Percentiles rank a stretch among this genome's conserved stretches.
These are phyloP conservation scores for Novumbra hubbsi DNA, from an alignment of 2,797 vertebrate species.

Conservation along the genomic window DNA sequence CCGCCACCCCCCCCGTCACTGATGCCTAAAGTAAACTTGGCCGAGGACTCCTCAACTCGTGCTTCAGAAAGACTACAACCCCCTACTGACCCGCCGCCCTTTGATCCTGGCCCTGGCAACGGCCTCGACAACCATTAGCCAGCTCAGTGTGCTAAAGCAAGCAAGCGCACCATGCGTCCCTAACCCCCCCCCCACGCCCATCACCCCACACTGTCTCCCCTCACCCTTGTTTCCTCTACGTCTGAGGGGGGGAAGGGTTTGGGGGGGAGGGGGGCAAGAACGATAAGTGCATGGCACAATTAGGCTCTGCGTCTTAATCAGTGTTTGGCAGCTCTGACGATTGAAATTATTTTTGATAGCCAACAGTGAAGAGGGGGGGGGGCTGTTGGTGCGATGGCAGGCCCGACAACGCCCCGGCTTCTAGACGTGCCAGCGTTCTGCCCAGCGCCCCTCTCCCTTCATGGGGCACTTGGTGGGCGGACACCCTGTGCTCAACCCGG, in stretches of 20 bases:
- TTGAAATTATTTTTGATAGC: constrained; percentile 52
- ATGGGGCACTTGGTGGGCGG: constrained; percentile 49
- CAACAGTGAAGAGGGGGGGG: constrained; percentile 32
- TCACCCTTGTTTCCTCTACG: constrained; percentile 30
- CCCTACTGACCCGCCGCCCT: constrained; percentile 47
- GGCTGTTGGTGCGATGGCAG: constrained; percentile 23
- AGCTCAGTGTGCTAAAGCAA: constrained; percentile 59
- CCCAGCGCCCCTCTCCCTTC: too few relatives aligned
- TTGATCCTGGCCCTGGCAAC: constrained; percentile 77
- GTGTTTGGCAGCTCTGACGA: constrained; percentile 42
- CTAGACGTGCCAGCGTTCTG: neutral
- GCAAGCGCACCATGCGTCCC: constrained; percentile 29
- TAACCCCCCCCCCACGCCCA: neutral
- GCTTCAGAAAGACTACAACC: constrained; percentile 35
- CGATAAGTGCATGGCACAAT: constrained; percentile 34
- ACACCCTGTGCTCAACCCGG: constrained; percentile 46
- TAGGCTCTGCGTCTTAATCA: constrained; percentile 52
- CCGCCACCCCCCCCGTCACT: constrained; percentile 42
- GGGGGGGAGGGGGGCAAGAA: constrained; percentile 23
- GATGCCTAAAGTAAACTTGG: constrained; percentile 86
- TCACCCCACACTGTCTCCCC: constrained; percentile 16
- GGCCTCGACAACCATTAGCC: constrained; percentile 64
- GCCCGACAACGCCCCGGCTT: constrained; percentile 23
- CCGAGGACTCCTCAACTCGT: constrained; percentile 76
- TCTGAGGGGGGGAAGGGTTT: constrained; percentile 23